A percentile compares a stretch with the other conserved stretches of the same genome.
Conservation (phyloP, 2,797 vertebrate species). For the Chanos chanos region DNA sequence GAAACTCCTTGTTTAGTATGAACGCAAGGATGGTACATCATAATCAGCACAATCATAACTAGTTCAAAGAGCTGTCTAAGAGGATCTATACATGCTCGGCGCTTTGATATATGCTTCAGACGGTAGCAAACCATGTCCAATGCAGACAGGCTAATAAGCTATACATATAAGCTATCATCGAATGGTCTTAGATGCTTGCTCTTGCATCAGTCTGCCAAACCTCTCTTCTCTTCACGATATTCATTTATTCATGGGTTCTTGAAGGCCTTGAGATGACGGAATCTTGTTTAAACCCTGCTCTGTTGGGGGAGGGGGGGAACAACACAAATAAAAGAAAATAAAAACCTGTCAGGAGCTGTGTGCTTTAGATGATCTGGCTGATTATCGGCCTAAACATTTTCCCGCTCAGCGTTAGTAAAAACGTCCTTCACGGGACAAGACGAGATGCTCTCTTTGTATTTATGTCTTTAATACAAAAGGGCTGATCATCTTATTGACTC, state of each 20-base stretch:
- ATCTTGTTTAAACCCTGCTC: conserved; percentile 11
- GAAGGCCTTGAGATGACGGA: conserved; percentile 24
- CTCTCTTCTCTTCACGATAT: conserved; percentile 7
- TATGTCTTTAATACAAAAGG: conserved; percentile 71
- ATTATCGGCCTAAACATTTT: conserved; percentile 56
- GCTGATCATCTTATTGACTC: conserved; percentile 67
- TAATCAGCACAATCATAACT: too few species aligned
- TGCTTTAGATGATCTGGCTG: conserved; percentile 41
- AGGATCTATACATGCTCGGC: too few species aligned
- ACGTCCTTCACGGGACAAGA: conserved; percentile 39
- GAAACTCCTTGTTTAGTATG: too few species aligned
- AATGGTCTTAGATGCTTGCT: conserved; percentile 6
- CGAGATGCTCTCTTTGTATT: conserved; percentile 58
- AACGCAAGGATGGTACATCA: too few species aligned
- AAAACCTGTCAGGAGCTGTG: conserved; percentile 23
- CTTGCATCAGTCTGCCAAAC: conserved; percentile 4
- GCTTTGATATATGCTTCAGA: too few species aligned
- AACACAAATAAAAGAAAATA: conserved; percentile 36
- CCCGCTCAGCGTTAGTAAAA: conserved; percentile 55
- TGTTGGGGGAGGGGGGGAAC: conserved; percentile 21
- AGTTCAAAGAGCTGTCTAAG: too few species aligned
- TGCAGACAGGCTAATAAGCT: conserved; percentile 5
- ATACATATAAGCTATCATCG: conserved; percentile 11
- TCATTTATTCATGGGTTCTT: conserved; percentile 18
- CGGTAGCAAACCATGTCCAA: too few species aligned